These are phyloP conservation scores for Distichodus sexfasciatus DNA, from an alignment of 2,797 vertebrate genomes.

Conservation along the genomic window DNA sequence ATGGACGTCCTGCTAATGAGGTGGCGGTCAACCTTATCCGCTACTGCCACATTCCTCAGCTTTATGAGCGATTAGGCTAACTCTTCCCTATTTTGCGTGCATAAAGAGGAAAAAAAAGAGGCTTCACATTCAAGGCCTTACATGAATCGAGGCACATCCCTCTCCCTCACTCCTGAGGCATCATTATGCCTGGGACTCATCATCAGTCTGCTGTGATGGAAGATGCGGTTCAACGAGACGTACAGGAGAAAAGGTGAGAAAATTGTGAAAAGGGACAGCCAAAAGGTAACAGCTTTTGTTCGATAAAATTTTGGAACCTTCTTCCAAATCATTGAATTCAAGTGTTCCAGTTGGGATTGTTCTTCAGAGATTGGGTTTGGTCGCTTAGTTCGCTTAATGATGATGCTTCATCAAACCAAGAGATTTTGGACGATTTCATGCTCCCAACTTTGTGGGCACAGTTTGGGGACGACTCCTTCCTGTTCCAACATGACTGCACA, in stretches of 20 bases:
- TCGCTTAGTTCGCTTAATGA: no score
- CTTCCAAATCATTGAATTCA: no score
- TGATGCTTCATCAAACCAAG: no score
- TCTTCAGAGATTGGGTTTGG: no score
- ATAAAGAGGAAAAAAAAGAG: slow-evolving; percentile 23
- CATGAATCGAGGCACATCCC: neutral
- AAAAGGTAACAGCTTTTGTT: no score
- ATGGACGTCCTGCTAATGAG: slow-evolving; percentile 26
- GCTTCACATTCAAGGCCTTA: neutral
- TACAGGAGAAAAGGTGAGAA: slow-evolving; percentile 9
- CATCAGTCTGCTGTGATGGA: slow-evolving; percentile 5
- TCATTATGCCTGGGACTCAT: slow-evolving; percentile 20
- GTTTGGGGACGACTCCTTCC: no score
- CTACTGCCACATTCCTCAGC: slow-evolving; percentile 14
- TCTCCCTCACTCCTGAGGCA: neutral
- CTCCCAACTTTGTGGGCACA: no score
- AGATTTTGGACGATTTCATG: no score
- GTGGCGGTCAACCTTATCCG: slow-evolving; percentile 31
- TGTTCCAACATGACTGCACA: no score
- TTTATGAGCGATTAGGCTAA: slow-evolving; percentile 28
- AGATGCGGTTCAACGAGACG: neutral
- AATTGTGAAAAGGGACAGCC: no score
- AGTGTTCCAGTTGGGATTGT: no score
- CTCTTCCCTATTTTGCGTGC: slow-evolving; percentile 2
- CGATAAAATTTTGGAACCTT: no score